Base-by-base conservation (phyloP, 2,888 invertebrate genomes). In the Artemia sinica region DNA sequence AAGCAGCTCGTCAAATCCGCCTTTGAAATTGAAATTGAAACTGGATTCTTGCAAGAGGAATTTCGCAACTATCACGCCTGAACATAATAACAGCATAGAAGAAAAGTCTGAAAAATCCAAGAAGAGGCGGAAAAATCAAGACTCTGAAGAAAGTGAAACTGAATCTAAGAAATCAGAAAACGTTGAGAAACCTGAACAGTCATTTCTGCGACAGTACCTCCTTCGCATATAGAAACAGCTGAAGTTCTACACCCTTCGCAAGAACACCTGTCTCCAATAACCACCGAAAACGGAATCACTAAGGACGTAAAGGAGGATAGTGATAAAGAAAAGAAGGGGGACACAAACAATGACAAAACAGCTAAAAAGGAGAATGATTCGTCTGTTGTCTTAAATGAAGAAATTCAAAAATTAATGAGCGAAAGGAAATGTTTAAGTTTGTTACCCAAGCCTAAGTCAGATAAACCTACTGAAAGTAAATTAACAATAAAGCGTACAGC, bases 81-180 rank as follows among this genome's bases (percentile, higher is more conserved):
- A 58, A n/a, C 63, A 58, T n/a, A 58, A 28, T 9, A n/a, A n/a
- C 8, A 28, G 14, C 28, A 58, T n/a, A 58, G 63, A 58, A 28
- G 63, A 58, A 9, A 58, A 58, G 28, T n/a, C 28, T n/a, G 63
- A 58, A 28, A 58, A 58, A 58, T n/a, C 28, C 8, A 58, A 58
- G 63, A 58, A 58, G 10, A 8, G 63, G 63, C 63, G 63, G 10
- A 66, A 49, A 48, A 66, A 49, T 13, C 41, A 13, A 18, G 50
- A 58, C 41, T 28, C 49, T 12, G 68, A 68, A 68, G 66, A 69
- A 49, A 65, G 50, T 41, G 67, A 69, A 13, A 69, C 12, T 13
- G 65, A 52, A 28, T 14, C 18, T 0, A 51, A 10, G 13, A 50
- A 67, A 28, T 18, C 49, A 4, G 69, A 69, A 52, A 67, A 50